Evolutionary conservation across 2,113 vertebrate species (phyloP).

Genomic region (Leptocoma aspasia): DNA sequence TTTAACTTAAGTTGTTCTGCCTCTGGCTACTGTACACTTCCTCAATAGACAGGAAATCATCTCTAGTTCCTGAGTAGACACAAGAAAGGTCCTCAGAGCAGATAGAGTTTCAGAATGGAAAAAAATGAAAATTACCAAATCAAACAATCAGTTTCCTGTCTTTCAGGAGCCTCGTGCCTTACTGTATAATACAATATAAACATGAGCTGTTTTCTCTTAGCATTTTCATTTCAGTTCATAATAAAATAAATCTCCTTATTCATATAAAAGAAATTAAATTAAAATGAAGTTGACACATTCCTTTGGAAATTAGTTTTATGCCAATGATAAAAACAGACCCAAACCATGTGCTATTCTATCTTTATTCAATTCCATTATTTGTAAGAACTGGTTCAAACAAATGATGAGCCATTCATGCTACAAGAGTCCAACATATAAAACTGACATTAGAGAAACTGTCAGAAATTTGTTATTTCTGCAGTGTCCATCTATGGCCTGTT

Average conservation of each 20-base stretch:
- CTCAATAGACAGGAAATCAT: background rate
- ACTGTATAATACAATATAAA: background rate
- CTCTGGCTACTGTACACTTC: background rate
- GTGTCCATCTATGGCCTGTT: background rate
- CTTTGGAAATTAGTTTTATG: background rate
- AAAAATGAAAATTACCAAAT: background rate
- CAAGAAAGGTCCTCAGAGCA: background rate
- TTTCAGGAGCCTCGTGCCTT: background rate
- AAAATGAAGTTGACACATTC: background rate
- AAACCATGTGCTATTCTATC: background rate
- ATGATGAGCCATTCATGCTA: background rate
- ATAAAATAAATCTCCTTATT: background rate
- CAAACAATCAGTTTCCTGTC: slow-evolving; percentile 12
- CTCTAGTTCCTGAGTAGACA: background rate
- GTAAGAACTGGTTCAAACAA: background rate
- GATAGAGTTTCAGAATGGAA: background rate
- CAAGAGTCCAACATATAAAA: background rate
- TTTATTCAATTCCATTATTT: background rate
- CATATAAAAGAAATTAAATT: background rate
- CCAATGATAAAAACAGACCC: background rate
- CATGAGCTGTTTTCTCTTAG: background rate
- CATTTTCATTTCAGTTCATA: background rate
- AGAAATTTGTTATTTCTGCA: background rate
- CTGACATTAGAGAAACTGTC: background rate
- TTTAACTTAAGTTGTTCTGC: background rate